phyloP scores from a whole-genome alignment of 2,113 vertebrate species.

The Corapipo altera region DNA sequence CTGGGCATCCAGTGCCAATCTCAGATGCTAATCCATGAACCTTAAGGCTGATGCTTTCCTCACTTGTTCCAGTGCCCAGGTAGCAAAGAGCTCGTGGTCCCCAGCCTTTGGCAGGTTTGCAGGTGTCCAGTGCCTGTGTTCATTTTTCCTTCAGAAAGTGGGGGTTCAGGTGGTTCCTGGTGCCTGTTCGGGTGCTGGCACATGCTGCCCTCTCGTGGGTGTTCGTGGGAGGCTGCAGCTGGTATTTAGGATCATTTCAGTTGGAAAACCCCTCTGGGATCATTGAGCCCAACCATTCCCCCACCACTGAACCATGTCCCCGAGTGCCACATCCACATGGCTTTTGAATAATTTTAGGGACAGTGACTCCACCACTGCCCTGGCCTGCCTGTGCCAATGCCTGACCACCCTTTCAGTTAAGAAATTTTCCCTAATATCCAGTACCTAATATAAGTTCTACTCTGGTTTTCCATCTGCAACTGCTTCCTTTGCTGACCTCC shows the following conservation, averaged over 20 bases:
- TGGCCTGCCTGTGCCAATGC: background rate
- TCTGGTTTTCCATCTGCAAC: rapidly evolving
- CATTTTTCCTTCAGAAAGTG: too few species aligned
- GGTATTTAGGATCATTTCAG: rapidly evolving
- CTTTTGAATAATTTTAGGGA: background rate
- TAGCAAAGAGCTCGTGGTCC: background rate
- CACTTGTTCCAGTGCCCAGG: rapidly evolving
- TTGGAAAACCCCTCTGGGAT: background rate
- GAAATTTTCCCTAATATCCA: background rate
- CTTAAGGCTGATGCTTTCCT: background rate
- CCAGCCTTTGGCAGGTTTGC: background rate
- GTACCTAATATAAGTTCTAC: background rate
- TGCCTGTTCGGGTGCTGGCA: background rate
- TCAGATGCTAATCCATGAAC: background rate
- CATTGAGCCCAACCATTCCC: background rate
- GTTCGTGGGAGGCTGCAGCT: background rate
- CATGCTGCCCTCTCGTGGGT: background rate
- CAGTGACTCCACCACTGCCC: rapidly evolving
- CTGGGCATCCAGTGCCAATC: background rate
- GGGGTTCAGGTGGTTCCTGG: rapidly evolving
- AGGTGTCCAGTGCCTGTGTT: rapidly evolving
- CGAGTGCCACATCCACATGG: rapidly evolving
- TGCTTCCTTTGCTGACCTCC: background rate
- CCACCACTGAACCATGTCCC: background rate
- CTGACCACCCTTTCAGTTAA: background rate